Base-by-base conservation (phyloP, 1,140 invertebrate species). In the Zaprionus africanus region DNA sequence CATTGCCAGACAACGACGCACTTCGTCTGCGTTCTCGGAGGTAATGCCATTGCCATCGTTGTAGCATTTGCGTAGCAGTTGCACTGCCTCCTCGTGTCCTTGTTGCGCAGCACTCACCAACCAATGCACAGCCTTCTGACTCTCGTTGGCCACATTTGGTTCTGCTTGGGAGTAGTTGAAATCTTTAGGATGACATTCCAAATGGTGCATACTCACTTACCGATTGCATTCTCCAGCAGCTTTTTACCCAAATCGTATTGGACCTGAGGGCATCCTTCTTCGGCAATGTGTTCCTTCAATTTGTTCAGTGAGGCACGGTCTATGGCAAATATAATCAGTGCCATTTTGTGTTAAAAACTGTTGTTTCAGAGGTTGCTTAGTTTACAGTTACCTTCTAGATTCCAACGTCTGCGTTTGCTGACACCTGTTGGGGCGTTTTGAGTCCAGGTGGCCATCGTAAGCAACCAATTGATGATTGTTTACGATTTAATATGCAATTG, bases 71-170 rank as follows among this genome's bases (percentile, higher is more conserved):
- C 94, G 94, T 34, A 99, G 93, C 78, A 97, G 94, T 64, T 95
- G 94, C 24, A 97, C 97, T 4, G 97, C 97, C 91, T 97, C 97
- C 71, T 96, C 94, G 91, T 98, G 97, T 3, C 97, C 97, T 92
- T 98, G 97, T 84, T 97, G 96, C 0, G 97, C 97, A 1, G 98
- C 97, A 93, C 96, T 96, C 15, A 97, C 96, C 6, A 99, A 91
- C 97, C 97, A 98, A 83, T 97, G 96, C 43, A 98, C 95, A 0
- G 97, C 97, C 67, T 94, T 94, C 75, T 94, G 93, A 76, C 93
- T 94, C 53, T 94, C 67, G 12, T 88, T 73, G 15, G 71, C 74
- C 36, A 84, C 28, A 34, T 88, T 81, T 12, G 94, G 93, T 77
- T 94, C 77, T 87, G 61, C 26, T 7, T 26, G 1, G 12, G 0